phyloP scores from a whole-genome alignment of 1,140 invertebrate genomes.

The Neotoxoptera formosana region DNA sequence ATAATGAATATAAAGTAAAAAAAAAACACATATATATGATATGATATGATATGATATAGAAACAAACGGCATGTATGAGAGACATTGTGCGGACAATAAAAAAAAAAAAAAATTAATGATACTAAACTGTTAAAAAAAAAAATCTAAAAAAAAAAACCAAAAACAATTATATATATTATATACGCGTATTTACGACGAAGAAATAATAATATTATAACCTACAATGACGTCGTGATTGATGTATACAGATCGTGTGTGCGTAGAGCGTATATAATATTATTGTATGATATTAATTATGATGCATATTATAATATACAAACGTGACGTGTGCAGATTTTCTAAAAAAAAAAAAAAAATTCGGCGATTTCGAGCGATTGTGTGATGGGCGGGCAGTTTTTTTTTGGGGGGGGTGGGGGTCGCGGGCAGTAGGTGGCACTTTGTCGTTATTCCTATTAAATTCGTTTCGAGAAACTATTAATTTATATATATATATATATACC shows the following conservation, averaged over 20 bases:
- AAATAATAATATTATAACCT: not conserved
- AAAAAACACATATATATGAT: not conserved
- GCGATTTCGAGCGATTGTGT: not conserved
- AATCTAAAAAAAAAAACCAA: not conserved
- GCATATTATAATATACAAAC: too few relatives aligned
- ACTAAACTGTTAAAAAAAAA: not conserved
- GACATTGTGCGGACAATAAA: constrained; percentile 52
- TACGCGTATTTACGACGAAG: not conserved
- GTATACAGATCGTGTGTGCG: too few relatives aligned
- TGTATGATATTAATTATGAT: not conserved
- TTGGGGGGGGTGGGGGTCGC: too few relatives aligned
- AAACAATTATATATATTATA: not conserved
- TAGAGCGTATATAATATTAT: too few relatives aligned
- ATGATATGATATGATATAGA: not conserved
- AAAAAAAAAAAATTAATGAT: constrained; percentile 2
- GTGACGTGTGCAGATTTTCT: not conserved
- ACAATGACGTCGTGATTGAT: not conserved
- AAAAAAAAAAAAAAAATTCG: not conserved
- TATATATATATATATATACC: too few relatives aligned
- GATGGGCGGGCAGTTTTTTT: too few relatives aligned
- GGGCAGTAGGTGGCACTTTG: not conserved
- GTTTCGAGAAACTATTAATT: not conserved
- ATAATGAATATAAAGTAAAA: not conserved
- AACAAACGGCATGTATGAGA: constrained; percentile 26
- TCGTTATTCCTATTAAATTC: not conserved